Evolutionary conservation across 2,797 vertebrate species (phyloP).

Genomic region (Phataginus tricuspis): DNA sequence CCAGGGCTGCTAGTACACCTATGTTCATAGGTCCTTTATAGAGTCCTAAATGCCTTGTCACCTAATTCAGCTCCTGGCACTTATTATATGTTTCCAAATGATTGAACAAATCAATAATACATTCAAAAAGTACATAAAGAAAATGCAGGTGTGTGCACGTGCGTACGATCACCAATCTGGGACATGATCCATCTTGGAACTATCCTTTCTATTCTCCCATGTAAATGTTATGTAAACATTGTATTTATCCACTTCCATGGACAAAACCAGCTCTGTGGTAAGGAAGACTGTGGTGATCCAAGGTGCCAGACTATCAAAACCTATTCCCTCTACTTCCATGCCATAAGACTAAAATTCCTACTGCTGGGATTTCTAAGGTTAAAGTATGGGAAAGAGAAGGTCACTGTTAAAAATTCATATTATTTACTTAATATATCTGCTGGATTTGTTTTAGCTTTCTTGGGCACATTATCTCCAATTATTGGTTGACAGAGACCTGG

Average conservation of each 20-base stretch:
- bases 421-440: neutral
- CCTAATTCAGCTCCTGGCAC: neutral
- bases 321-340: neutral
- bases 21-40: fast-evolving
- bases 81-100: neutral
- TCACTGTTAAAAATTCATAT: neutral
- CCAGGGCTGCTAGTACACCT: neutral
- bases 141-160: neutral
- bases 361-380: neutral
- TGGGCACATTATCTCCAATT: neutral
- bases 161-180: too few species aligned
- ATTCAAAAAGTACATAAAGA: neutral
- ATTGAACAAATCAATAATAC: neutral
- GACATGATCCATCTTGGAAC: neutral
- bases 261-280: neutral
- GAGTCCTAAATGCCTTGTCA: neutral
- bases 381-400: neutral
- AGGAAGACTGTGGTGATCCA: neutral
- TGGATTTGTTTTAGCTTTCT: neutral
- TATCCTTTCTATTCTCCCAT: too few species aligned
- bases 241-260: neutral
- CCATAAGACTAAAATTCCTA: neutral
- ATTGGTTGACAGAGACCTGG: neutral
- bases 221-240: neutral
- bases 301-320: neutral